Evolutionary conservation across 2,113 vertebrate species (phyloP).

Genomic region (Cyphomyrus plagiostoma): DNA sequence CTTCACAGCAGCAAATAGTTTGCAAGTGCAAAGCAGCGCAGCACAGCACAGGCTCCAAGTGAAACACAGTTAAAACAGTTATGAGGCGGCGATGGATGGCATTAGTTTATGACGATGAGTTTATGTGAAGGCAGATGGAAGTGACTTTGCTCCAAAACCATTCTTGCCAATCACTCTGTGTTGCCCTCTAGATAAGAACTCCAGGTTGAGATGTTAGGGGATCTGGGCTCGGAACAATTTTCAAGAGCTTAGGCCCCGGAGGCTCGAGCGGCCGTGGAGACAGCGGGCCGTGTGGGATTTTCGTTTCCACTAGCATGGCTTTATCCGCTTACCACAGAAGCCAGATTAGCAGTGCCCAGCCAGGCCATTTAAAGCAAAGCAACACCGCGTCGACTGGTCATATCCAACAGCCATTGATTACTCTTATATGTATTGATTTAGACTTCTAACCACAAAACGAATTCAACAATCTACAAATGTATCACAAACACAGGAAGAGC

Average conservation of each 20-base stretch:
- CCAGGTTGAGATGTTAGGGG: neutral
- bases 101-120: neutral
- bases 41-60: neutral
- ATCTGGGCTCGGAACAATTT: neutral
- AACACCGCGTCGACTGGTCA: neutral
- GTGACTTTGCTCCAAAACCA: neutral
- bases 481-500: neutral
- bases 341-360: neutral
- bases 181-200: neutral
- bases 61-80: neutral
- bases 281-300: neutral
- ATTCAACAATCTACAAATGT: neutral
- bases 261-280: neutral
- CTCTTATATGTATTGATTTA: neutral
- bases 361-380: neutral
- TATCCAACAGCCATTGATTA: neutral
- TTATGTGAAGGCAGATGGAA: slow-evolving; percentile 1
- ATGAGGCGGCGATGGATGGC: neutral
- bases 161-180: neutral
- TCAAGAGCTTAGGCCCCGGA: neutral
- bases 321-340: neutral
- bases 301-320: neutral
- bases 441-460: neutral
- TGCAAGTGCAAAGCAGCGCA: neutral
- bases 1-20: neutral